These are phyloP conservation scores for Trididemnum miniatum DNA, from an alignment of 23 tunicate genomes.

Conservation along the genomic window DNA sequence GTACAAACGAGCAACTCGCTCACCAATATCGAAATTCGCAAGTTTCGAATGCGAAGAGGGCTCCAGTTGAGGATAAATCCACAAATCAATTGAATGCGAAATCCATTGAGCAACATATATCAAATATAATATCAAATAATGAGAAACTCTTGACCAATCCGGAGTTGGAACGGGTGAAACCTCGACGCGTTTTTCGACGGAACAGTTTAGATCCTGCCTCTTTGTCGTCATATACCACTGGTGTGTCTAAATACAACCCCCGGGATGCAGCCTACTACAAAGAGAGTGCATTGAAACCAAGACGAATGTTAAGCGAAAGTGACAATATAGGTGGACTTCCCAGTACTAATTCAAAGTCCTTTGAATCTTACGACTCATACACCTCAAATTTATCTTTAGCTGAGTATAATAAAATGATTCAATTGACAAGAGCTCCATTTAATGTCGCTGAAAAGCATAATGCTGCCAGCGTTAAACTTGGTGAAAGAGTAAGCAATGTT, in stretches of 20 bases:
- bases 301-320: neutral
- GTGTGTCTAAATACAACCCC: neutral
- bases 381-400: constrained; percentile 14
- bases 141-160: constrained; percentile 75
- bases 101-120: constrained; percentile 73
- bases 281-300: neutral
- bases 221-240: constrained; percentile 43
- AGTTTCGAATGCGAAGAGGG: neutral
- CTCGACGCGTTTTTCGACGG: constrained; percentile 72
- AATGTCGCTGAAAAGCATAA: neutral
- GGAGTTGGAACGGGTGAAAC: constrained; percentile 78
- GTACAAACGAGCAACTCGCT: neutral
- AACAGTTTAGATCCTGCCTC: constrained; percentile 77
- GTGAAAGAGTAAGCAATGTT: neutral
- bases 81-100: constrained; percentile 45
- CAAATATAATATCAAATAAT: constrained; percentile 77
- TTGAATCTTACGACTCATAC: neutral
- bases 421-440: constrained; percentile 42
- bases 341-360: neutral
- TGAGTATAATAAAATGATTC: constrained; percentile 41
- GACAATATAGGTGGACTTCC: too few relatives aligned
- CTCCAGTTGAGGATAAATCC: neutral
- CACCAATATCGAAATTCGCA: neutral
- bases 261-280: constrained; percentile 13
- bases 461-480: neutral